Evolutionary conservation across 2,888 invertebrate genomes (phyloP).

Genomic region (Drosophila longiperda): DNA sequence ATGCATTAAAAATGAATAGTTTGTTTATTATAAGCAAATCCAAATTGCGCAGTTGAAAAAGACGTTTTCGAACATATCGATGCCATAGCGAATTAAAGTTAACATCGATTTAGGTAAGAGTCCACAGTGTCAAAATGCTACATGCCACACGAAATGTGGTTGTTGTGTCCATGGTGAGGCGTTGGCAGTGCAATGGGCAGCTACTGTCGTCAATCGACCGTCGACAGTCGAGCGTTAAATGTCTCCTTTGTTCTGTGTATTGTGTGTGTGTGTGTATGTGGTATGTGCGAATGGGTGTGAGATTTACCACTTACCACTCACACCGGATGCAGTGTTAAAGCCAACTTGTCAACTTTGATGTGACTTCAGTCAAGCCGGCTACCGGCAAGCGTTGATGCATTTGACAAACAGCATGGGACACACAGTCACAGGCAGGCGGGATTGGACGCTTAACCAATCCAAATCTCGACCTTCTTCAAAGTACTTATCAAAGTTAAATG

Average conservation of each 20-base stretch:
- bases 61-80: background rate
- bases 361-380: constrained; percentile 71
- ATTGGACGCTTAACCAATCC: constrained; percentile 5
- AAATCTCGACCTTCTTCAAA: background rate
- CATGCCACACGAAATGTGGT: background rate
- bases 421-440: constrained; percentile 35
- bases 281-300: constrained; percentile 1
- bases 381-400: constrained; percentile 78
- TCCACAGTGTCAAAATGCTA: background rate
- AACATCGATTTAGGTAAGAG: background rate
- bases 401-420: constrained; percentile 70
- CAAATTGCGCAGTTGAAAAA: background rate
- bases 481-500: constrained; percentile 20
- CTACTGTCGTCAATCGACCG: constrained; percentile 25
- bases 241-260: constrained; percentile 2
- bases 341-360: constrained; percentile 73
- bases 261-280: background rate
- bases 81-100: background rate
- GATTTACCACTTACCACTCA: background rate
- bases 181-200: constrained; percentile 51
- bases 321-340: constrained; percentile 63
- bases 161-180: constrained; percentile 17
- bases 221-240: constrained; percentile 28
- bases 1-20: background rate
- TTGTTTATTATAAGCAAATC: background rate